Conservation (phyloP, 2,797 vertebrate genomes). For the Nannoperca obscura region DNA sequence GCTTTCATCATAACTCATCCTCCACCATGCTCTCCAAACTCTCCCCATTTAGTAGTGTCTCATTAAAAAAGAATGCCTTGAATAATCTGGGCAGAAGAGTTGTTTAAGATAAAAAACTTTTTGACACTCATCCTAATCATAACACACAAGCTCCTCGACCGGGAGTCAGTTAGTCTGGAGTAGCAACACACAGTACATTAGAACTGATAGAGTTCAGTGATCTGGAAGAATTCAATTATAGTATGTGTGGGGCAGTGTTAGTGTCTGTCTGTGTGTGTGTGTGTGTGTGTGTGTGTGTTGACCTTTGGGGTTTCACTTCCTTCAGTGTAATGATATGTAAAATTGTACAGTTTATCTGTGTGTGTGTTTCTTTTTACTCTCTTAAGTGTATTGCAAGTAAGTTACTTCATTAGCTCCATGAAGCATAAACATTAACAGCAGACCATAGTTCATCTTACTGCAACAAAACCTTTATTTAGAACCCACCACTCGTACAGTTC, state of each 20-base stretch:
- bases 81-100: slow-evolving; percentile 15
- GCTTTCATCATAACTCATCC: not conserved
- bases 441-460: not conserved
- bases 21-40: not conserved
- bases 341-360: not conserved
- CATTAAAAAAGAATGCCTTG: slow-evolving; percentile 21
- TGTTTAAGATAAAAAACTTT: slow-evolving; percentile 19
- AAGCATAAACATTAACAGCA: not conserved
- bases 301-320: slow-evolving; percentile 3
- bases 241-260: not conserved
- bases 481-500: not conserved
- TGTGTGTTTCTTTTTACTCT: not conserved
- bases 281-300: slow-evolving; percentile 21
- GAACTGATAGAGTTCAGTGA: slow-evolving; percentile 50
- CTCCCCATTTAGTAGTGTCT: not conserved
- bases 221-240: slow-evolving; percentile 41
- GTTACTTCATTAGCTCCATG: not conserved
- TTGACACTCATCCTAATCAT: slow-evolving; percentile 32
- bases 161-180: slow-evolving; percentile 22
- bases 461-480: not conserved
- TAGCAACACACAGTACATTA: slow-evolving; percentile 34
- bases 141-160: slow-evolving; percentile 9
- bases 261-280: slow-evolving; percentile 27
- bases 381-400: not conserved
- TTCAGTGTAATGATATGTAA: not conserved